Percentiles rank a stretch among this genome's conserved stretches.
Conservation (phyloP, 2,888 invertebrate genomes). For the Barypeithes pellucidus region DNA sequence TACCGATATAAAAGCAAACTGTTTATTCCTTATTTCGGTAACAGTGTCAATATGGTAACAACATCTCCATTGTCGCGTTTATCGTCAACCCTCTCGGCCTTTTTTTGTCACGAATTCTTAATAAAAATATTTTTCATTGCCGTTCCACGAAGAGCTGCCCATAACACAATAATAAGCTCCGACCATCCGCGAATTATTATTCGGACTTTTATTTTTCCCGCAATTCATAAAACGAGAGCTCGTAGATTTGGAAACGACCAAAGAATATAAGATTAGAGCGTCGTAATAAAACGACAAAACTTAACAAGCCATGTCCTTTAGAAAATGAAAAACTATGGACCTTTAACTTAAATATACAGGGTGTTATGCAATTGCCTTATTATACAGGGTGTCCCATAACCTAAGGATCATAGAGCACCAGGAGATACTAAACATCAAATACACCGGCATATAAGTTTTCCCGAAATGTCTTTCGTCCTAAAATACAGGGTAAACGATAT, state of each 20-base stretch:
- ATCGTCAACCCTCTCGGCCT: slow-evolving; percentile 28
- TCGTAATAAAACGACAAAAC: background rate
- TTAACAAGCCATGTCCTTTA: background rate
- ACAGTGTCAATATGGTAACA: background rate
- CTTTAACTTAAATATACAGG: no score
- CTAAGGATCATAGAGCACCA: no score
- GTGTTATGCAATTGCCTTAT: no score
- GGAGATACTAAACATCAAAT: no score
- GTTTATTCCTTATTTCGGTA: slow-evolving; percentile 8
- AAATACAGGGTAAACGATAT: no score
- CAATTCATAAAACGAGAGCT: slow-evolving; percentile 1
- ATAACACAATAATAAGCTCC: slow-evolving; percentile 32
- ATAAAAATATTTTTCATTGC: slow-evolving; percentile 38
- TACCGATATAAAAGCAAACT: no score
- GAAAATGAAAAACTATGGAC: background rate
- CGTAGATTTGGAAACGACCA: slow-evolving; percentile 13
- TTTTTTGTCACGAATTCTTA: slow-evolving; percentile 25
- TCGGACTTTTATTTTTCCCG: slow-evolving; percentile 23
- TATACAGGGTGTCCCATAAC: no score
- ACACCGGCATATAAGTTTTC: no score
- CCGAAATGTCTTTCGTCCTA: no score
- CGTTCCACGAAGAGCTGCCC: slow-evolving; percentile 22
- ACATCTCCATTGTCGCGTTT: background rate
- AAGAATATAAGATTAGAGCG: background rate
- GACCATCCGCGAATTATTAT: slow-evolving; percentile 31